Evolutionary conservation across 1,140 invertebrate species (phyloP).

Genomic region (Diorhabda elongata): DNA sequence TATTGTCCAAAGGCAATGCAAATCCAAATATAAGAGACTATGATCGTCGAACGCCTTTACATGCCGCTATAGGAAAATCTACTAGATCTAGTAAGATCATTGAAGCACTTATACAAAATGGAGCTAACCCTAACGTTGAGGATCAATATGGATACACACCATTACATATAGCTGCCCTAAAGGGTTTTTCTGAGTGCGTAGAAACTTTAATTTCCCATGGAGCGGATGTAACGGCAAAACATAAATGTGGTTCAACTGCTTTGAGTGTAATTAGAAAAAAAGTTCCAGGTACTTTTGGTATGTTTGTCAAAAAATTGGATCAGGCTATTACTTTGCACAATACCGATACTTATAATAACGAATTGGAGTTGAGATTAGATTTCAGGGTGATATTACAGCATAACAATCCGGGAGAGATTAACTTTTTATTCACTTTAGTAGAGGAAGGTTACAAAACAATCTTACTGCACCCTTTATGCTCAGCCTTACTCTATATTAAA

Average conservation of each 20-base stretch:
- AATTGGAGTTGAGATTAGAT: slow-evolving; percentile 73
- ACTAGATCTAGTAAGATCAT: slow-evolving; percentile 68
- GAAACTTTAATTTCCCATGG: slow-evolving; percentile 75
- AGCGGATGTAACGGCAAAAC: slow-evolving; percentile 77
- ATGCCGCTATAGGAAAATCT: slow-evolving; percentile 71
- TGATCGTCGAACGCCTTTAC: slow-evolving; percentile 70
- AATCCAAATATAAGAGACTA: slow-evolving; percentile 70
- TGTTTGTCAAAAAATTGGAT: slow-evolving; percentile 71
- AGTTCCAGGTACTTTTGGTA: slow-evolving; percentile 71
- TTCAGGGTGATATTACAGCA: slow-evolving; percentile 72
- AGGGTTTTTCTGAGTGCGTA: slow-evolving; percentile 75
- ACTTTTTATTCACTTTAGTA: slow-evolving; percentile 73
- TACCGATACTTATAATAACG: slow-evolving; percentile 66
- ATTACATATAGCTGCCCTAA: slow-evolving; percentile 80
- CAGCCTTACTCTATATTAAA: slow-evolving; percentile 76
- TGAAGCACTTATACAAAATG: slow-evolving; percentile 67
- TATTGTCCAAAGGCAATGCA: slow-evolving; percentile 65
- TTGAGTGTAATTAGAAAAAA: slow-evolving; percentile 75
- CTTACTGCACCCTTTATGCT: slow-evolving; percentile 73
- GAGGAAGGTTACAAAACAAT: slow-evolving; percentile 79
- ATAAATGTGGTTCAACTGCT: slow-evolving; percentile 74
- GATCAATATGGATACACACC: slow-evolving; percentile 86
- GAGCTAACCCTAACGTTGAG: slow-evolving; percentile 75
- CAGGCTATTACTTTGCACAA: slow-evolving; percentile 71
- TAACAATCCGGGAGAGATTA: slow-evolving; percentile 70